phyloP scores from a whole-genome alignment of 2,113 vertebrate genomes.

The Psammodynastes pulverulentus region DNA sequence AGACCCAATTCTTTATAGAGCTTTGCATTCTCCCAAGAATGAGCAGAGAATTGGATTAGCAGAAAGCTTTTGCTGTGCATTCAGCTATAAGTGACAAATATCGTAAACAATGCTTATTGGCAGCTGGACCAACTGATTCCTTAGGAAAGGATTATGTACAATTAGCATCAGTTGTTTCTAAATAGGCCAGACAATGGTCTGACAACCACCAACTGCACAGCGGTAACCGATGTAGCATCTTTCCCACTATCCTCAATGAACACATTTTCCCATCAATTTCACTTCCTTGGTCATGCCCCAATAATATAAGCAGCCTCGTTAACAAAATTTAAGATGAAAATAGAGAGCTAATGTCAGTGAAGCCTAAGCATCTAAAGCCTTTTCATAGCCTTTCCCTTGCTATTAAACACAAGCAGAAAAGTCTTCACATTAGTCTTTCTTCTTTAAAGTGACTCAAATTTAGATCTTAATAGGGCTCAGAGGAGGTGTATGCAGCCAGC shows the following conservation, averaged over 20 bases:
- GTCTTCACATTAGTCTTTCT: neutral
- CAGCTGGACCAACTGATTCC: neutral
- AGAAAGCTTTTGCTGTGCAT: constrained; percentile 21
- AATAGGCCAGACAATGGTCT: constrained; percentile 46
- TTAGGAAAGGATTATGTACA: constrained; percentile 50
- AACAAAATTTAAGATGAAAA: constrained; percentile 48
- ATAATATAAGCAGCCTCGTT: constrained; percentile 44
- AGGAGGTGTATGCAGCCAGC: constrained; percentile 12
- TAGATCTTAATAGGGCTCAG: constrained; percentile 43
- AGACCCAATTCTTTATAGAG: constrained; percentile 20
- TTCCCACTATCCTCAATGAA: constrained; percentile 17
- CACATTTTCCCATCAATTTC: constrained; percentile 6
- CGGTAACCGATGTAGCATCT: constrained; percentile 22
- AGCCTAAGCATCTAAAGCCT: constrained; percentile 49
- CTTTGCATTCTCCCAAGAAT: constrained; percentile 40
- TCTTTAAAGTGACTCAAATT: constrained; percentile 34
- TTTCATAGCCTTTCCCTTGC: constrained; percentile 26
- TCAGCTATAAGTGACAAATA: constrained; percentile 38
- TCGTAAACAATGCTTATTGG: constrained; percentile 30
- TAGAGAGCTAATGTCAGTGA: constrained; percentile 62
- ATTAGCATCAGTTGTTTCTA: constrained; percentile 44
- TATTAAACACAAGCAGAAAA: constrained; percentile 36
- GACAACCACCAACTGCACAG: constrained; percentile 46
- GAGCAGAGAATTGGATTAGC: constrained; percentile 43
- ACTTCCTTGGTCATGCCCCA: constrained; percentile 17